A percentile compares a stretch with the other conserved stretches of the same genome.
These are phyloP conservation scores for Triops cancriformis DNA, from an alignment of 1,140 invertebrate species.

Conservation along the genomic window DNA sequence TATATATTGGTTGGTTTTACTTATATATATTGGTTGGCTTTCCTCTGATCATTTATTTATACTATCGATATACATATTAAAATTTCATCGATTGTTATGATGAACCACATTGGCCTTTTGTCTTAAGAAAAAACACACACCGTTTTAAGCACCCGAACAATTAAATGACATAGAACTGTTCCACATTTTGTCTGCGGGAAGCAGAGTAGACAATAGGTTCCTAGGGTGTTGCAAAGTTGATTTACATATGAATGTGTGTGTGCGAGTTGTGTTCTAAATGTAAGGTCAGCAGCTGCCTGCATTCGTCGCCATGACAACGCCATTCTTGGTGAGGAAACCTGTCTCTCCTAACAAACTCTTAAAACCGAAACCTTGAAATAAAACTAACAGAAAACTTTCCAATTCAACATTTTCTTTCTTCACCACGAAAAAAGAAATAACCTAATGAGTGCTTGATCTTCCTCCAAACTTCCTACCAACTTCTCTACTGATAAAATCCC, in stretches of 20 bases:
- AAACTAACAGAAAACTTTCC: background rate
- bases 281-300: background rate
- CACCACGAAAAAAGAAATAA: background rate
- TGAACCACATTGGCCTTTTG: no score
- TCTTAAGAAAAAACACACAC: background rate
- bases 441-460: background rate
- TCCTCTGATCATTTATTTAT: no score
- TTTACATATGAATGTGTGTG: background rate
- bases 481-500: background rate
- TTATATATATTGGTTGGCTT: no score
- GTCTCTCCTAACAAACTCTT: no score
- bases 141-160: background rate
- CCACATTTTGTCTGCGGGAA: background rate
- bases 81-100: background rate
- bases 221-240: background rate
- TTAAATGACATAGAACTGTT: background rate
- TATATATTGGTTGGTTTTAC: no score
- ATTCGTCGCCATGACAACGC: background rate
- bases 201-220: background rate
- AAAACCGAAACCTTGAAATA: background rate
- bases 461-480: background rate
- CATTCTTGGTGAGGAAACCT: no score
- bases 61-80: background rate
- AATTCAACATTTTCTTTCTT: background rate
- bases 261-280: background rate